Percentiles rank a stretch among this genome's conserved stretches.
Evolutionary conservation across 2,797 vertebrate species (phyloP).

Genomic region (Sphenodon punctatus): DNA sequence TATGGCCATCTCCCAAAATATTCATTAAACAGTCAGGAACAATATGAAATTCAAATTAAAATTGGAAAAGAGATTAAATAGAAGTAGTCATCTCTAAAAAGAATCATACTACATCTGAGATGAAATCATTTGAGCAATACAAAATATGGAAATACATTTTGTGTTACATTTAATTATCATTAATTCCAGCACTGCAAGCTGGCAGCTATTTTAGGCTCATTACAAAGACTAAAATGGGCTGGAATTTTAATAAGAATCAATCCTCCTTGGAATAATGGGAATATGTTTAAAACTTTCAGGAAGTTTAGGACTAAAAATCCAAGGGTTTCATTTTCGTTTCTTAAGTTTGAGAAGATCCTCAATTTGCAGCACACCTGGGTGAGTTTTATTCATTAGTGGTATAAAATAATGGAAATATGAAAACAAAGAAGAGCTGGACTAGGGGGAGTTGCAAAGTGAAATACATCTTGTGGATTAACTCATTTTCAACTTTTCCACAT

Average conservation of each 20-base stretch:
- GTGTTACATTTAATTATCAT: conserved; percentile 84
- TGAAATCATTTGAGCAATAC: conserved; percentile 82
- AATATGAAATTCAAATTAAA: conserved; percentile 85
- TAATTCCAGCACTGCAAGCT: conserved; percentile 80
- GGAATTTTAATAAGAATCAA: conserved; percentile 81
- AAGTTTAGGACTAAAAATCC: conserved; percentile 65
- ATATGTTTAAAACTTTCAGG: conserved; percentile 69
- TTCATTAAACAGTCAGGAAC: conserved; percentile 83
- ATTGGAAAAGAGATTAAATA: conserved; percentile 79
- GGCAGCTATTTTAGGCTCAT: conserved; percentile 81
- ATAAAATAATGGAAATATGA: background rate
- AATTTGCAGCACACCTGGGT: background rate
- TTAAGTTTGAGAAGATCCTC: conserved; percentile 9
- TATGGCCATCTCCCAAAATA: conserved; percentile 84
- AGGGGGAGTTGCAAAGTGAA: background rate
- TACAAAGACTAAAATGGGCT: conserved; percentile 76
- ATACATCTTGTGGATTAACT: background rate
- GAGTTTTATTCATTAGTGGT: background rate
- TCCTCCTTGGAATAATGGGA: conserved; percentile 77
- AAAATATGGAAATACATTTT: conserved; percentile 85
- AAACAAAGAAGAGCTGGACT: too few species aligned
- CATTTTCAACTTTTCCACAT: background rate
- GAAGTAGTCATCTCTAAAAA: conserved; percentile 79
- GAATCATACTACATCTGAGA: conserved; percentile 78
- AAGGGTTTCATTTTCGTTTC: conserved; percentile 51